These are phyloP conservation scores for Recurvirostra avosetta DNA, from an alignment of 2,113 vertebrate genomes.

Conservation along the genomic window DNA sequence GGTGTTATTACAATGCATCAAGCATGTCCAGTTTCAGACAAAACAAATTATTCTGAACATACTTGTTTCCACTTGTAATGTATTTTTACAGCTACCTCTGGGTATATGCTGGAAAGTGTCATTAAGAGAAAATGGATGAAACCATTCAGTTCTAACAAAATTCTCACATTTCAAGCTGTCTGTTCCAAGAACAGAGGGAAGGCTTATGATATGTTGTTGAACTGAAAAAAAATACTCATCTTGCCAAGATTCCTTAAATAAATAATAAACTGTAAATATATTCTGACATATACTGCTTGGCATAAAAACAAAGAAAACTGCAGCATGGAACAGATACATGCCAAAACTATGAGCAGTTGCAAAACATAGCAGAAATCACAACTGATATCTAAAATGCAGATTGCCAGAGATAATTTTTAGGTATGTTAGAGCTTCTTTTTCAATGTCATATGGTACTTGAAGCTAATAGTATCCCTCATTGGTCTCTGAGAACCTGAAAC, in stretches of 20 bases:
- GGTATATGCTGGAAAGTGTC: not conserved
- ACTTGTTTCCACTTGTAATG: not conserved
- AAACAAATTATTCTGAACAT: not conserved
- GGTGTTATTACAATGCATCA: not conserved
- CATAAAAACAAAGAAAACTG: not conserved
- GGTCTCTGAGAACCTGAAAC: not conserved
- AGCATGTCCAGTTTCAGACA: not conserved
- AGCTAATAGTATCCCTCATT: not conserved
- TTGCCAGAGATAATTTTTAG: not conserved
- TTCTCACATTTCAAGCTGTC: not conserved
- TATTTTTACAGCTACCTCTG: not conserved
- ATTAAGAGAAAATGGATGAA: not conserved
- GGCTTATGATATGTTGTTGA: not conserved
- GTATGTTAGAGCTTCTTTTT: not conserved
- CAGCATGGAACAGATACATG: not conserved
- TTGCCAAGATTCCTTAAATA: not conserved
- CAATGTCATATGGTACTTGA: not conserved
- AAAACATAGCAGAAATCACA: not conserved
- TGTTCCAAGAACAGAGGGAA: not conserved
- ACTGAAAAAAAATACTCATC: not conserved
- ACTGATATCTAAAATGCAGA: not conserved
- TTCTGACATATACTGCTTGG: not conserved
- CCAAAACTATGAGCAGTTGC: not conserved
- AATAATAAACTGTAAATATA: not conserved
- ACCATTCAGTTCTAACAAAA: not conserved